Evolutionary conservation across 2,113 vertebrate species (phyloP), one percentile per base, ranked within the genome.

Genomic region (Dendropsophus ebraccatus): DNA sequence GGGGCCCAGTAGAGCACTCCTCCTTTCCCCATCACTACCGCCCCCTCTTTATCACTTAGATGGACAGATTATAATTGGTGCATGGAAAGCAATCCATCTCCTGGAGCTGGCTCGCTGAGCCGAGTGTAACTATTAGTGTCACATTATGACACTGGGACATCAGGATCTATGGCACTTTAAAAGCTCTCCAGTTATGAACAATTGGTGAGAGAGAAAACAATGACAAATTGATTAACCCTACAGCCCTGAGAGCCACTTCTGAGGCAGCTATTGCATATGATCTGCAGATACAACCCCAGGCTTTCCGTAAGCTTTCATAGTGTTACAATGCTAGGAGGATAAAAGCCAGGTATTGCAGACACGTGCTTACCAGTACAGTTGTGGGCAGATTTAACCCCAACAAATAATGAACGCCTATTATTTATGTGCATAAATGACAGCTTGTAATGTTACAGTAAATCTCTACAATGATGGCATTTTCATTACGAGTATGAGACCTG

Each of bases 111-210:
- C 90, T 94, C 92, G 91, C 91, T 88, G 92, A 69, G 87, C 92
- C 85, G 90, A 91, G 91, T 92, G 92, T 92, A 92, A 89, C 93
- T 90, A 95, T 94, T 95, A 93, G 93, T 94, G 94, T 95, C 94
- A 92, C 86, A 93, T 95, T 94, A 94, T 94, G 94, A 93, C 94
- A 93, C 93, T 90, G 87, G 90, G 91, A 93, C 93, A 94, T 93
- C 93, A 93, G 94, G 94, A 95, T 94, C 93, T 92, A 95, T 94
- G 94, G 92, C 92, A 90, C 93, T 94, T 95, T 95, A 95, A 95
- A 94, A 90, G 93, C 90, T 88, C 92, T 94, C 93, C 93, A 93
- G 94, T 95, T 94, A 92, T 94, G 94, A 93, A 94, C 94, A 93
- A 95, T 94, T 93, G 94, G 93, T 93, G 93, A 93, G 92, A 92